Conservation (phyloP, 2,888 invertebrate genomes). For the Stenoptilia bipunctidactyla region DNA sequence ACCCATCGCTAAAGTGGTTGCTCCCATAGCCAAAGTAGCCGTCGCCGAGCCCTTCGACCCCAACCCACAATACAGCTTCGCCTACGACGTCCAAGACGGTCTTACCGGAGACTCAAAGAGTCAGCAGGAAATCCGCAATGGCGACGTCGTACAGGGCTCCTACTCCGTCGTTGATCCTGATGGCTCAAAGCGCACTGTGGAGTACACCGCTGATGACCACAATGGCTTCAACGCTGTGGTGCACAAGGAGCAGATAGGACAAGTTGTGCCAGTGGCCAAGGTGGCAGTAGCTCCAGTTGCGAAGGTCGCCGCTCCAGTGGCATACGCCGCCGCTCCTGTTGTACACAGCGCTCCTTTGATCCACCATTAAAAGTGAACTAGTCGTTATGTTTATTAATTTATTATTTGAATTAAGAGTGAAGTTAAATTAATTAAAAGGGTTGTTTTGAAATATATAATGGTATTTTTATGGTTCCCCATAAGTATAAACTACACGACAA, state of each 20-base stretch:
- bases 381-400: not conserved
- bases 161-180: too few species aligned
- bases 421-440: too few species aligned
- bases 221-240: conserved; percentile 74
- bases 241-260: conserved; percentile 43
- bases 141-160: too few species aligned
- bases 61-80: conserved; percentile 56
- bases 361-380: not conserved
- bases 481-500: too few species aligned
- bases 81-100: conserved; percentile 69
- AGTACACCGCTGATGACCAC: too few species aligned
- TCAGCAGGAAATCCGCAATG: too few species aligned
- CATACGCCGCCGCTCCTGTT: conserved; percentile 14
- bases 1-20: too few species aligned
- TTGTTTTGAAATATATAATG: too few species aligned
- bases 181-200: too few species aligned
- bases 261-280: conserved; percentile 28
- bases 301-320: conserved; percentile 9
- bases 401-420: not conserved
- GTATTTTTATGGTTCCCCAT: too few species aligned
- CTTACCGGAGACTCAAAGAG: conserved; percentile 63
- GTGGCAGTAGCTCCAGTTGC: conserved; percentile 25
- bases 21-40: too few species aligned
- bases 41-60: conserved; percentile 37
- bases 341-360: conserved; percentile 12